Conservation (phyloP, 2,113 vertebrate species). For the Pipa parva region DNA sequence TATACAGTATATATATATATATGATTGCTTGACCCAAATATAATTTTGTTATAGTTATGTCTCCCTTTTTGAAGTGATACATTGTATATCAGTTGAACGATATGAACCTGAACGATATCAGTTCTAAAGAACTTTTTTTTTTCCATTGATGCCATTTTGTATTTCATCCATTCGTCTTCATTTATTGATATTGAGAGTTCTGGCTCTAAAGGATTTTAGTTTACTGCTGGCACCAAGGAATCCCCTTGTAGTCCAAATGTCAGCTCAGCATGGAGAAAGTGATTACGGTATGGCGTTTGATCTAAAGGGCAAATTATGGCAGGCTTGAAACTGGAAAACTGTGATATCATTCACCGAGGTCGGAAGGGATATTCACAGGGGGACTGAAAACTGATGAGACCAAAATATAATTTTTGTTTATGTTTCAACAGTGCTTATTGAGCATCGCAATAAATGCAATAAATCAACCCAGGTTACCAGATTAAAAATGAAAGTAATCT, state of each 20-base stretch:
- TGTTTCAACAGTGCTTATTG: too few species aligned
- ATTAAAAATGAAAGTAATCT: too few species aligned
- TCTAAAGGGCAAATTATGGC: not conserved
- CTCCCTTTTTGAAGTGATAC: too few species aligned
- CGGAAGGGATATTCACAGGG: too few species aligned
- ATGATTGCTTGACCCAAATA: too few species aligned
- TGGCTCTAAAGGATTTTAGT: not conserved
- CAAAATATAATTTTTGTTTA: too few species aligned
- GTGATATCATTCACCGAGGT: not conserved
- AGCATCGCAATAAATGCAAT: too few species aligned
- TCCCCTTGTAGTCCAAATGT: not conserved
- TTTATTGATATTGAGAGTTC: not conserved
- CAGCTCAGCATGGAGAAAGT: not conserved
- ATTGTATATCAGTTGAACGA: too few species aligned
- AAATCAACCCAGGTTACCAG: too few species aligned
- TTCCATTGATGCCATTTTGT: not conserved
- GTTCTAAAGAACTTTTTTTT: not conserved
- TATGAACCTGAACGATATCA: not conserved
- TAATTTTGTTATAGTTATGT: too few species aligned
- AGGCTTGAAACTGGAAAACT: not conserved
- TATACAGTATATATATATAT: too few species aligned
- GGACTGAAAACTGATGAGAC: too few species aligned
- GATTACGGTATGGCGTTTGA: not conserved
- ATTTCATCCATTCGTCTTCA: not conserved
- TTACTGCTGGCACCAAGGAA: not conserved